These are phyloP conservation scores for Falcunculus frontatus DNA, from an alignment of 2,113 vertebrate genomes.

Conservation along the genomic window DNA sequence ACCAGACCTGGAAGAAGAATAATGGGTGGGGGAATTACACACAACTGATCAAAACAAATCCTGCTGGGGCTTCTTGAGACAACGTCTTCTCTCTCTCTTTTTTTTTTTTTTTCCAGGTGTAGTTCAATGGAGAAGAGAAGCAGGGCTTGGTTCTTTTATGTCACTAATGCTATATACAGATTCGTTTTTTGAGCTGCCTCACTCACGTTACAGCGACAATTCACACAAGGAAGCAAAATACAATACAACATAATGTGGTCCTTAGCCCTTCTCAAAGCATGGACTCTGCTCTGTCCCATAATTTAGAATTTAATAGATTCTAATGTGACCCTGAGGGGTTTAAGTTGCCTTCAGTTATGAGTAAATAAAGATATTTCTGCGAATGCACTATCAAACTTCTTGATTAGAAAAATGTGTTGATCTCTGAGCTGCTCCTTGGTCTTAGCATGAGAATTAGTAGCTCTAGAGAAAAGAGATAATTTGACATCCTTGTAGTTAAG, in stretches of 20 bases:
- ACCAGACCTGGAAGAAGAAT: not conserved
- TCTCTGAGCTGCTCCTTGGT: not conserved
- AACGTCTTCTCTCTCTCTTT: accelerated
- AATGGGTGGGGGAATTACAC: accelerated
- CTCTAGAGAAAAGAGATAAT: not conserved
- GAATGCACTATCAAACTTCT: not conserved
- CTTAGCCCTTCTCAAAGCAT: not conserved
- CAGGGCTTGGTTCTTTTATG: not conserved
- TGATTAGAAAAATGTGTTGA: not conserved
- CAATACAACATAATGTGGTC: not conserved
- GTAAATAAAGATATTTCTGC: not conserved
- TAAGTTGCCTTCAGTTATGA: not conserved
- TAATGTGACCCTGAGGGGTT: not conserved
- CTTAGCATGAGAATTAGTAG: not conserved
- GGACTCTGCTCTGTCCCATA: not conserved
- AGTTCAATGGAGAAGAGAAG: not conserved
- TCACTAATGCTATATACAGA: not conserved
- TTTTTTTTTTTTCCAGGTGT: not conserved
- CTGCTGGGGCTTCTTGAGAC: not conserved
- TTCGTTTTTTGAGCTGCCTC: not conserved
- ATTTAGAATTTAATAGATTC: not conserved
- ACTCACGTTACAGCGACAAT: accelerated
- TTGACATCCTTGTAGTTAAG: not conserved
- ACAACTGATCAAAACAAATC: not conserved
- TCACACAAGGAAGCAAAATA: not conserved